phyloP scores from a whole-genome alignment of 2,888 invertebrate species.

The Caenorhabditis sp. region DNA sequence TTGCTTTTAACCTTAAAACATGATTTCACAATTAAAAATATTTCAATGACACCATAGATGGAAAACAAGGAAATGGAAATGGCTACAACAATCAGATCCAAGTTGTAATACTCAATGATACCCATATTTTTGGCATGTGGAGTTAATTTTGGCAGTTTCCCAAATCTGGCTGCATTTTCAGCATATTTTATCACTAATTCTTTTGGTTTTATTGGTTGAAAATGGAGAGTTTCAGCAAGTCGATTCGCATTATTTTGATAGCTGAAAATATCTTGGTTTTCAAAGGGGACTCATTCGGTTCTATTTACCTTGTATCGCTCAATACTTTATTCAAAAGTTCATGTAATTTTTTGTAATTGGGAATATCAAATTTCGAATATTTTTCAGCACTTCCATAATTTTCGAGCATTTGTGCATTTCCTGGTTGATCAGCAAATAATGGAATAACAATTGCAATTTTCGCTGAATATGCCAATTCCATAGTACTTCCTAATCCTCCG shows the following conservation, averaged over 20 bases:
- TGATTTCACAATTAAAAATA: too few relatives aligned
- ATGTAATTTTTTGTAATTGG: conserved; percentile 17
- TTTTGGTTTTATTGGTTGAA: conserved; percentile 30
- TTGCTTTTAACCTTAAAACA: too few relatives aligned
- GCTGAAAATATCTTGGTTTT: conserved; percentile 16
- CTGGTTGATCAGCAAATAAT: conserved; percentile 32
- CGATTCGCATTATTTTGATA: conserved; percentile 20
- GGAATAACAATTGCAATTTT: conserved; percentile 37
- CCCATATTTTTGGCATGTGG: conserved; percentile 33
- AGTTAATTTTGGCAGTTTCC: conserved; percentile 20
- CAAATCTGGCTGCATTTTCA: conserved; percentile 36
- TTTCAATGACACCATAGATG: too few relatives aligned
- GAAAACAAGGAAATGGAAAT: too few relatives aligned
- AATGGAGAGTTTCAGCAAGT: conserved; percentile 23
- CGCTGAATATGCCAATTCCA: conserved; percentile 36
- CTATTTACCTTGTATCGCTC: not conserved
- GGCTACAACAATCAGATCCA: conserved; percentile 15
- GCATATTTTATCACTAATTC: conserved; percentile 22
- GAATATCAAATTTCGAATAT: conserved; percentile 25
- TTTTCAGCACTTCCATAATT: conserved; percentile 22
- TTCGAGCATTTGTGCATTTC: conserved; percentile 28
- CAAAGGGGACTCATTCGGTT: not conserved
- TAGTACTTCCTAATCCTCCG: conserved; percentile 38
- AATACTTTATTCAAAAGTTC: not conserved
- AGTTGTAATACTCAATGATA: conserved; percentile 23